These are phyloP conservation scores for Corythoichthys haematopterus DNA, from an alignment of 2,113 vertebrate genomes.

Conservation along the genomic window DNA sequence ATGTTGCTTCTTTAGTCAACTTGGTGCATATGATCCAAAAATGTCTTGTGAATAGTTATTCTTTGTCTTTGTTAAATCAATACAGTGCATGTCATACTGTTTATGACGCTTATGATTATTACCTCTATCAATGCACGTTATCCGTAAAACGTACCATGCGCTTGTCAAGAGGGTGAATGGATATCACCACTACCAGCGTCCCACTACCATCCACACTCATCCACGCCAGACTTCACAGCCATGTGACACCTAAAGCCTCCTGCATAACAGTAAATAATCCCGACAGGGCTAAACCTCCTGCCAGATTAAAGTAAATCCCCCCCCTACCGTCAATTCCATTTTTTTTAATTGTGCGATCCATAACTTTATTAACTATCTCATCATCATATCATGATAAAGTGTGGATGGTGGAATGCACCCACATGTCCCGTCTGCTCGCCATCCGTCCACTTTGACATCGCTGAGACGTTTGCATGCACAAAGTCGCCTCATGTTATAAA, in stretches of 20 bases:
- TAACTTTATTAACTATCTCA: slow-evolving; percentile 59
- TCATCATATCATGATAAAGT: slow-evolving; percentile 34
- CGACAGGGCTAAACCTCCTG: slow-evolving; percentile 52
- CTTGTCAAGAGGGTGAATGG: neutral
- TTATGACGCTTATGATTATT: neutral
- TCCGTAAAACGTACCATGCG: neutral
- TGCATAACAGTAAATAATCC: slow-evolving; percentile 69
- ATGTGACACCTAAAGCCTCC: slow-evolving; percentile 67
- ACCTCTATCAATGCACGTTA: too few species aligned
- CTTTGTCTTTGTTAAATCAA: too few species aligned
- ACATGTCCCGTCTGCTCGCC: neutral
- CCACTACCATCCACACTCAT: neutral
- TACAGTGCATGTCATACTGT: too few species aligned
- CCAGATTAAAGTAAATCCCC: slow-evolving; percentile 68
- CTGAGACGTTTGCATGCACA: neutral
- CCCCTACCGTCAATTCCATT: slow-evolving; percentile 36
- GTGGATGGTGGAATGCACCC: neutral
- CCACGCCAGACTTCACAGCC: slow-evolving; percentile 38
- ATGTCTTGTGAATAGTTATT: too few species aligned
- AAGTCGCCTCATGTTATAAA: slow-evolving; percentile 36
- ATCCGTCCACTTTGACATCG: neutral
- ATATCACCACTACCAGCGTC: neutral
- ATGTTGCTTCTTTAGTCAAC: neutral
- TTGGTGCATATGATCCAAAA: neutral
- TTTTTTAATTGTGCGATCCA: slow-evolving; percentile 61